Evolutionary conservation across 2,888 invertebrate species (phyloP).

Genomic region (Ceramica pisi): DNA sequence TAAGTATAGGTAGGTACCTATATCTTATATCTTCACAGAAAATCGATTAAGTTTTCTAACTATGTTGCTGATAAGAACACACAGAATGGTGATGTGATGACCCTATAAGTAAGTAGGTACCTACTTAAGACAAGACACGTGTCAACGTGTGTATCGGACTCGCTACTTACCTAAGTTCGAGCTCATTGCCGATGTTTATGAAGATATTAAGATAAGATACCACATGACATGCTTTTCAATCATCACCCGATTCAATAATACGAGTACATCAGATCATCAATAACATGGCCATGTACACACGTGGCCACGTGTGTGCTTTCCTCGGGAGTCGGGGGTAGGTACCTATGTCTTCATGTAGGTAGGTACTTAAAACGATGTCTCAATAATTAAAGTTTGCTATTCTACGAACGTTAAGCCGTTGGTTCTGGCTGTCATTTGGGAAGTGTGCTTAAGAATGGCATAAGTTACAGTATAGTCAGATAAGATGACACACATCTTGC

Average conservation of each 20-base stretch:
- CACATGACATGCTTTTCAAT: not conserved
- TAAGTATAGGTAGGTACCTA: too few species aligned
- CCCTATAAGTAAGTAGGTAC: not conserved
- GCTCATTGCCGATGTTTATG: not conserved
- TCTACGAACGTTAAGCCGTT: too few species aligned
- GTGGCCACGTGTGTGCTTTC: not conserved
- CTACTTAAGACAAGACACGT: not conserved
- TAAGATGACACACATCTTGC: too few species aligned
- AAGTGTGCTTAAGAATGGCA: too few species aligned
- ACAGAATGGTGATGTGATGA: not conserved
- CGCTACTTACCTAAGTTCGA: not conserved
- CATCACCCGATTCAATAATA: not conserved
- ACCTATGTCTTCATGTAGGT: not conserved
- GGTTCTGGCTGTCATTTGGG: too few species aligned
- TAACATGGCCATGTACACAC: too few species aligned
- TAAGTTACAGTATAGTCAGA: too few species aligned
- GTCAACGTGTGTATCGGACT: slow-evolving; percentile 6
- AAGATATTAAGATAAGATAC: slow-evolving; percentile 8
- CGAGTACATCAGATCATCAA: too few species aligned
- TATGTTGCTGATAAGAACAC: not conserved
- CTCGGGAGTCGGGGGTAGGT: too few species aligned
- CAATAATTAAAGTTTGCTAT: not conserved
- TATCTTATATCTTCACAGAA: too few species aligned
- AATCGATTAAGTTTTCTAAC: too few species aligned
- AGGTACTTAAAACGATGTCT: not conserved